A percentile compares a stretch with the other conserved stretches of the same genome.
These are phyloP conservation scores for Capromys pilorides DNA, from an alignment of 2,797 vertebrate genomes.

Conservation along the genomic window DNA sequence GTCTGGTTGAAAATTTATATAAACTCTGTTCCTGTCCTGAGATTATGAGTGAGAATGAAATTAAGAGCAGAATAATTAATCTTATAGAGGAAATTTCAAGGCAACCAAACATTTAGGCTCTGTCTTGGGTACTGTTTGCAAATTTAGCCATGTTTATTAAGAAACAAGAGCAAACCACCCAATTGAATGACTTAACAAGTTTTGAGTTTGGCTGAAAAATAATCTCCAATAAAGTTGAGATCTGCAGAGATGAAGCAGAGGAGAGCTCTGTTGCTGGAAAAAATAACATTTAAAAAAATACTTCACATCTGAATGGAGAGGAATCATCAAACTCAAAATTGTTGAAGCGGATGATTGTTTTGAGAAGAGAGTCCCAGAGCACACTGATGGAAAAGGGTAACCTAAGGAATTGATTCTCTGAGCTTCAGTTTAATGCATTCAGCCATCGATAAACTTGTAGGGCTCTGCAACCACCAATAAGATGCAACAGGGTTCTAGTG, in stretches of 20 bases:
- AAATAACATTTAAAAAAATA: background rate
- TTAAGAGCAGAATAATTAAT: background rate
- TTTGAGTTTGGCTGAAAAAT: background rate
- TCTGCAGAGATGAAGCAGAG: background rate
- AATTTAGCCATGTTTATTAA: background rate
- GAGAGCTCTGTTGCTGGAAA: background rate
- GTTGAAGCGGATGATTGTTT: background rate
- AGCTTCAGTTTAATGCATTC: background rate
- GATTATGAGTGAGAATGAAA: background rate
- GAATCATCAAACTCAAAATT: background rate
- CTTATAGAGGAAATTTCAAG: background rate
- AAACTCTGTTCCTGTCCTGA: background rate
- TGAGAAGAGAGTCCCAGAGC: background rate
- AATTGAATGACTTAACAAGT: background rate
- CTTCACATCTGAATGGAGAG: background rate
- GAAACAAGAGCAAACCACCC: background rate
- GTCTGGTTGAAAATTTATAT: background rate
- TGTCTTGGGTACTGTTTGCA: background rate
- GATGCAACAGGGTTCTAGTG: background rate
- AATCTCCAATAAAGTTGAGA: background rate
- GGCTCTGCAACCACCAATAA: background rate
- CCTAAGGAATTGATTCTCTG: background rate
- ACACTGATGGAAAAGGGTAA: background rate
- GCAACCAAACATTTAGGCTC: background rate
- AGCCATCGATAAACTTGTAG: background rate